These are phyloP conservation scores for Arctocebus calabarensis DNA, from an alignment of 2,797 vertebrate genomes.

Conservation along the genomic window DNA sequence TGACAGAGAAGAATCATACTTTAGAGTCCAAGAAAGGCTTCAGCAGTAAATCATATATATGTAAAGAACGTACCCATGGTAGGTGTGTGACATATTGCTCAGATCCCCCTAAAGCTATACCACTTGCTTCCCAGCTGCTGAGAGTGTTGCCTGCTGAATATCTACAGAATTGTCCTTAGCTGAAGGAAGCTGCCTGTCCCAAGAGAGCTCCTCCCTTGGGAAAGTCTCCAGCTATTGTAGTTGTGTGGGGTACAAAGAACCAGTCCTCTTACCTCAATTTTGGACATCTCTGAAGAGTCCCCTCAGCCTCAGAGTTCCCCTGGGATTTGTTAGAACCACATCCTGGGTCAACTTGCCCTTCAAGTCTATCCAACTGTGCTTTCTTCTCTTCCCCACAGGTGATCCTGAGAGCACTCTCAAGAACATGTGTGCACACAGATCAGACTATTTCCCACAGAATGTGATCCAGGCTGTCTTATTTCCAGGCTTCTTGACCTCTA, in stretches of 20 bases:
- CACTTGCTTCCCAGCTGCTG: background rate
- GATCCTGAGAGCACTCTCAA: background rate
- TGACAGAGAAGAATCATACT: background rate
- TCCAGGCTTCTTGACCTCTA: background rate
- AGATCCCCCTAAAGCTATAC: background rate
- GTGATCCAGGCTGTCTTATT: background rate
- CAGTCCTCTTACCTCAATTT: background rate
- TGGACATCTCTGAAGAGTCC: background rate
- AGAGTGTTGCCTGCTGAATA: background rate
- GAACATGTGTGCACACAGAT: background rate
- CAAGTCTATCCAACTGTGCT: background rate
- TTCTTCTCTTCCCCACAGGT: background rate
- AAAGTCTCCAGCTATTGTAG: background rate
- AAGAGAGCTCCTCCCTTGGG: background rate
- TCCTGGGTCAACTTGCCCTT: background rate
- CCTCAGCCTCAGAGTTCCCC: background rate
- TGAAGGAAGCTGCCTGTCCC: background rate
- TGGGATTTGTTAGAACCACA: background rate
- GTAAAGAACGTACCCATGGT: rapidly evolving
- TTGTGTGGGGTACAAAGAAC: background rate
- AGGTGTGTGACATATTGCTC: background rate
- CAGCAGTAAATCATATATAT: background rate
- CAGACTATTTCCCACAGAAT: background rate
- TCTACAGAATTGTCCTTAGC: background rate
- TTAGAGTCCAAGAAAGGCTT: background rate